Conservation (phyloP, 2,113 vertebrate genomes). For the Pseudorhombus dupliciocellatus region DNA sequence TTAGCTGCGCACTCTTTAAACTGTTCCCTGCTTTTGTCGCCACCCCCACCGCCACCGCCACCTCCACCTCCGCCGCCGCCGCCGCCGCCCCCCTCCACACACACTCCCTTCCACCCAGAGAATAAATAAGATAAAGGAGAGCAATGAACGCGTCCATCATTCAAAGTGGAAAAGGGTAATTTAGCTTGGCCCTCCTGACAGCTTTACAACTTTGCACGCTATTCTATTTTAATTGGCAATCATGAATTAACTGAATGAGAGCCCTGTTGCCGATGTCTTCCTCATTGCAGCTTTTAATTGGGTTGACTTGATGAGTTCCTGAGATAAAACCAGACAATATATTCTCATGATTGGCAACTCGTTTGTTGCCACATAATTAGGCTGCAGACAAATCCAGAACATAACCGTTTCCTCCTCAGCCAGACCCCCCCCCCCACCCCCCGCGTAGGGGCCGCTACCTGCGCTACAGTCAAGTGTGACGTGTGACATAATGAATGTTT, state of each 20-base stretch:
- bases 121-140: slow-evolving; percentile 82
- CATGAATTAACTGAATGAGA: slow-evolving; percentile 84
- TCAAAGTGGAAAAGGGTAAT: slow-evolving; percentile 82
- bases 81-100: not conserved
- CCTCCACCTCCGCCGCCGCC: not conserved
- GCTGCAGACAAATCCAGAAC: slow-evolving; percentile 71
- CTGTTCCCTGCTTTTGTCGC: slow-evolving; percentile 34
- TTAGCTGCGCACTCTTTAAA: slow-evolving; percentile 59
- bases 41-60: not conserved
- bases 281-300: slow-evolving; percentile 82
- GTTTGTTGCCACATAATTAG: slow-evolving; percentile 83
- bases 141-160: slow-evolving; percentile 80
- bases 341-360: slow-evolving; percentile 82
- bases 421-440: not conserved
- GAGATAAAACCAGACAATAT: slow-evolving; percentile 83
- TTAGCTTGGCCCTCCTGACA: slow-evolving; percentile 79
- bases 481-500: slow-evolving; percentile 5
- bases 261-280: slow-evolving; percentile 72
- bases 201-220: slow-evolving; percentile 80
- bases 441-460: slow-evolving; percentile 22
- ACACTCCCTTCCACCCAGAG: slow-evolving; percentile 45
- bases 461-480: not conserved
- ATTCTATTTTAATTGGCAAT: slow-evolving; percentile 86
- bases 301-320: slow-evolving; percentile 82
- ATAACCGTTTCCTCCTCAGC: slow-evolving; percentile 50